Conservation (phyloP, 2,888 invertebrate species). For the Allygus modestus region DNA sequence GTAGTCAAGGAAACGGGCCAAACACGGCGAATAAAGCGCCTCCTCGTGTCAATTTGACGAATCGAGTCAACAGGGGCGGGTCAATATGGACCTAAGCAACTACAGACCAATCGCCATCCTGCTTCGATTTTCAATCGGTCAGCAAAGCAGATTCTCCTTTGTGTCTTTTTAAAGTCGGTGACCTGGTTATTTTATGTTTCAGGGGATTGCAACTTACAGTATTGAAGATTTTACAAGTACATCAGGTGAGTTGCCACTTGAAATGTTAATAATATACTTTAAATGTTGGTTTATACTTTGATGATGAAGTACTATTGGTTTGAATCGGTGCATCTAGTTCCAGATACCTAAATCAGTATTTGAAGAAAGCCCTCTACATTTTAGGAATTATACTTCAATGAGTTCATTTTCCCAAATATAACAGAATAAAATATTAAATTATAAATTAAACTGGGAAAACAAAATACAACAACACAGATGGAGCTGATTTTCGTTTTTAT, state of each 20-base stretch:
- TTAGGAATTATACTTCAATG: neutral
- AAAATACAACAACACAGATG: too few relatives aligned
- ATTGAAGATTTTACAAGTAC: conserved; percentile 38
- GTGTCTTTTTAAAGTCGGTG: neutral
- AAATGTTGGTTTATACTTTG: too few relatives aligned
- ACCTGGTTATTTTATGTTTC: conserved; percentile 1
- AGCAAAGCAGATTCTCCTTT: neutral
- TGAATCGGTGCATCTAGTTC: too few relatives aligned
- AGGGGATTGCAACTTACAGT: conserved; percentile 34
- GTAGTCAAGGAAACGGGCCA: conserved; percentile 21
- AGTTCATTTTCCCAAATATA: neutral
- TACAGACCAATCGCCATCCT: neutral
- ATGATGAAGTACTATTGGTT: too few relatives aligned
- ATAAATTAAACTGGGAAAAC: too few relatives aligned
- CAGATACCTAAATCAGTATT: too few relatives aligned
- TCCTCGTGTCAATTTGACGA: conserved; percentile 15
- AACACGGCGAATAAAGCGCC: conserved; percentile 19
- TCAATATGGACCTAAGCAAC: neutral
- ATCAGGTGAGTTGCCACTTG: neutral
- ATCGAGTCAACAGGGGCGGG: conserved; percentile 16
- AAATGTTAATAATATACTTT: too few relatives aligned
- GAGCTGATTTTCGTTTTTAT: too few relatives aligned
- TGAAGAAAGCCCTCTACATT: neutral
- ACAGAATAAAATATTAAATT: too few relatives aligned
- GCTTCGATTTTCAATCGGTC: conserved; percentile 8